Evolutionary conservation across 2,113 vertebrate species (phyloP), one percentile per base, ranked within the genome.

Genomic region (Glaucomys volans): DNA sequence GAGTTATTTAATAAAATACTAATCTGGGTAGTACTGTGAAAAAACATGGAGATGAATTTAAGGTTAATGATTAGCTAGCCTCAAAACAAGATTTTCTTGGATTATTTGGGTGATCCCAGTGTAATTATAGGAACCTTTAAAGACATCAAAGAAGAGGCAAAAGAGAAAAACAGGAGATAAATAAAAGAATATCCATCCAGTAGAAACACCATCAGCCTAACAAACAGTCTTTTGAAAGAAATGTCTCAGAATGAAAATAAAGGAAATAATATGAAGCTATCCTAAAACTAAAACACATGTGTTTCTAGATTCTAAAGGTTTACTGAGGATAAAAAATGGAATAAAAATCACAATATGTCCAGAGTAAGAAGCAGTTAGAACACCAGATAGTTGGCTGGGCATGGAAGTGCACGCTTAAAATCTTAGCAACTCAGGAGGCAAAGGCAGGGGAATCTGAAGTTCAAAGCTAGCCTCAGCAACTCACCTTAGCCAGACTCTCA

Each of bases 321-420:
- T 62, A 62, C 2, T 50, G 75, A 69, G 20, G 14, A 59, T 13
- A 44, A 86, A 50, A 90, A 87, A 87, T 32, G n/a, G 44, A 95
- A 91, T 54, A 96, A 87, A 86, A 92, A 54, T 17, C 72, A 74
- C 44, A 96, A 83, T 59, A 52, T 42, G 64, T 7, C 1, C 37
- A 91, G 2, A 44, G 16, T 71, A 86, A 66, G 30, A 93, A 83
- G 47, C 37, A 86, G 71, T 95, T 17, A 90, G 20, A 93, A 87
- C 2, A 66, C 8, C 13, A 77, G 37, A 72, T 1, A 91, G 59
- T 71, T 59, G 17, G 54, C 17, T 5, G 54, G 16, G 17, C 17
- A 54, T 54, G 54, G 54, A 26, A 22, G 24, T 26, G 8, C 57
- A 59, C 3, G 9, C 9, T 59, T 59, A 59, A 20, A 24, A 59